Evolutionary conservation across 2,113 vertebrate species (phyloP), one percentile per base, ranked within the genome.

Genomic region (Eidolon helvum): DNA sequence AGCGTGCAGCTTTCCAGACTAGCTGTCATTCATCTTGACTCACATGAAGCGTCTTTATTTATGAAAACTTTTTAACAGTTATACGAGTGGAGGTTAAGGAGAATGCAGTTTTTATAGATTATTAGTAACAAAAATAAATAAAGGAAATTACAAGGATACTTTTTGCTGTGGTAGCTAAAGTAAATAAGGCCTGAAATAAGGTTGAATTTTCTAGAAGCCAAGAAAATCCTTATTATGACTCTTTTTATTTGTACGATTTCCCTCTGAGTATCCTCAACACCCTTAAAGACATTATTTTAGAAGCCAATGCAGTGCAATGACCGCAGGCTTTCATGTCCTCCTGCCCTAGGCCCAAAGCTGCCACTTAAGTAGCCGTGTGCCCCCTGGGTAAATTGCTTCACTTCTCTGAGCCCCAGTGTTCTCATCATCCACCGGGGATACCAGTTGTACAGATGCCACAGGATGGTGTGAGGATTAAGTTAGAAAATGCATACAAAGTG

Each of bases 51-150:
- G 9, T 72, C 87, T 40, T 63, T 63, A n/a, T 18, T 71, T 65
- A 11, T 38, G 68, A 74, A 72, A 66, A 65, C 72, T 35, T 50
- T 45, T 57, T 65, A 65, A 45, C 21, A 57, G 26, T 65, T 33
- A 65, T 7, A 35, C 71, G 68, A 30, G 16, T 66, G 50, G 7
- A 10, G 40, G 22, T 24, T 48, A 28, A 66, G 40, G 63, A 63
- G 72, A 92, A 74, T 43, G 48, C 22, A 18, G 43, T 38, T 71
- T 61, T 65, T 79, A 45, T 69, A 89, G 78, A 79, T n/a, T 74
- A 18, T 48, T 55, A 63, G n/a, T n/a, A 6, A 38, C 80, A 63
- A 61, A 26, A 59, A 59, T 59, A 9, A 71, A 8, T 40, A 48
- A 78, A 43, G 11, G 10, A 86, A 86, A 19, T 61, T 18, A 7